Evolutionary conservation across 2,797 vertebrate genomes (phyloP), one percentile per base, ranked within the genome.

Genomic region (Petrocephalus sullivani): DNA sequence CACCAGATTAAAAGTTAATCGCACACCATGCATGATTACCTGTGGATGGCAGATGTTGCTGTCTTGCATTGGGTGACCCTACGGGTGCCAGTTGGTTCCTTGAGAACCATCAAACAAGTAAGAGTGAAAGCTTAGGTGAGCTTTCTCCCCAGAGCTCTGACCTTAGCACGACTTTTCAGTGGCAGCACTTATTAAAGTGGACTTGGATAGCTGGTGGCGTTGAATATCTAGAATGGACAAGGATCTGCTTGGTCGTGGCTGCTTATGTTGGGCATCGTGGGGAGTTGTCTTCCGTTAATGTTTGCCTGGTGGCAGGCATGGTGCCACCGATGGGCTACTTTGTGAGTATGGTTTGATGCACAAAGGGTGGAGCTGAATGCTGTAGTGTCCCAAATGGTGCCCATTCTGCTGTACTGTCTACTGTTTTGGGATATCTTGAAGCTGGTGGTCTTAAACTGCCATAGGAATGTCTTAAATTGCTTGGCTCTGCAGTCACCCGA

Each of bases 321-420:
- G 2, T 82, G 54, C 86, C 49, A 53, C 46, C 16, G 33, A 61
- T 89, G 75, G 89, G 92, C 91, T 93, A 71, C 88, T 89, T 92
- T 93, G 91, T 92, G 94, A 88, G 90, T 83, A 90, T 53, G 23
- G 56, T 67, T 81, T 81, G 71, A 85, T 54, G 75, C 54, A 23
- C 58, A 89, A 60, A 33, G 37, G 67, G 21, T 12, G 37, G 12
- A 33, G 19, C 37, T 4, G 14, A 54, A 67, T 57, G 78, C 58
- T 49, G 19, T 56, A 7, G 64, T 8, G 89, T 90, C 88, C 87
- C 64, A 89, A 67, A 85, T 2, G 71, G 67, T 71, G 81, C 82
- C 61, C 37, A 12, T 89, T 19, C 51, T 85, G 10, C 9, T 83
- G 83, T 14, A 87, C 23, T 33, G 41, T 33, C 60, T 58, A 46